Evolutionary conservation across 2,113 vertebrate species (phyloP).

Genomic region (Conger conger): DNA sequence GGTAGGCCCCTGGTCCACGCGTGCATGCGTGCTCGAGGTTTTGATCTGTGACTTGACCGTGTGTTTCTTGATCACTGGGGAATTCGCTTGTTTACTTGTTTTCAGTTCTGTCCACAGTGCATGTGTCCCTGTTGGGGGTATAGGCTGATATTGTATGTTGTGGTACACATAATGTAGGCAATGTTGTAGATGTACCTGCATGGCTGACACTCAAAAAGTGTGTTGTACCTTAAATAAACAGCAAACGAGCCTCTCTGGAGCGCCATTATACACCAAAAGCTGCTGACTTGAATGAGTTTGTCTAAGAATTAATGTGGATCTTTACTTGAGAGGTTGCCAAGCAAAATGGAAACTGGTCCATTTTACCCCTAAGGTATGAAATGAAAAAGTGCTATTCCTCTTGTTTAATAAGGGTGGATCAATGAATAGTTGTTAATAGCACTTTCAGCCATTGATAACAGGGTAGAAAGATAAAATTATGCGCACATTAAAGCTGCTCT

Average conservation of each 20-base stretch:
- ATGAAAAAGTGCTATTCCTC: not conserved
- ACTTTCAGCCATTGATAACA: not conserved
- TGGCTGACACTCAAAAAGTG: too few species aligned
- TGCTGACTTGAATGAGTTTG: not conserved
- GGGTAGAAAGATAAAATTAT: not conserved
- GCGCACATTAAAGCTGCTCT: not conserved
- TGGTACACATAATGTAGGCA: not conserved
- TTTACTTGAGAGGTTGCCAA: not conserved
- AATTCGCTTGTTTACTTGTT: not conserved
- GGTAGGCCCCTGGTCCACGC: conserved; percentile 51
- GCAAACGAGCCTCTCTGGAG: too few species aligned
- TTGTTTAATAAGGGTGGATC: not conserved
- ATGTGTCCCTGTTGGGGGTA: not conserved
- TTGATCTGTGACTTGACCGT: not conserved
- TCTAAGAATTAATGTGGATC: not conserved
- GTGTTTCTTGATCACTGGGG: not conserved
- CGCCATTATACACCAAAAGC: not conserved
- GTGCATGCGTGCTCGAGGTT: not conserved
- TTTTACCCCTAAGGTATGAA: not conserved
- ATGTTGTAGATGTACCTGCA: too few species aligned
- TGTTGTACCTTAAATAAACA: too few species aligned
- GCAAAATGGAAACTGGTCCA: not conserved
- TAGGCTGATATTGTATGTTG: not conserved
- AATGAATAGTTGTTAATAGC: not conserved
- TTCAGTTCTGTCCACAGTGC: not conserved